A percentile compares a stretch with the other conserved stretches of the same genome.
Evolutionary conservation across 2,797 vertebrate genomes (phyloP).

Genomic region (Leptatherina wallacei): DNA sequence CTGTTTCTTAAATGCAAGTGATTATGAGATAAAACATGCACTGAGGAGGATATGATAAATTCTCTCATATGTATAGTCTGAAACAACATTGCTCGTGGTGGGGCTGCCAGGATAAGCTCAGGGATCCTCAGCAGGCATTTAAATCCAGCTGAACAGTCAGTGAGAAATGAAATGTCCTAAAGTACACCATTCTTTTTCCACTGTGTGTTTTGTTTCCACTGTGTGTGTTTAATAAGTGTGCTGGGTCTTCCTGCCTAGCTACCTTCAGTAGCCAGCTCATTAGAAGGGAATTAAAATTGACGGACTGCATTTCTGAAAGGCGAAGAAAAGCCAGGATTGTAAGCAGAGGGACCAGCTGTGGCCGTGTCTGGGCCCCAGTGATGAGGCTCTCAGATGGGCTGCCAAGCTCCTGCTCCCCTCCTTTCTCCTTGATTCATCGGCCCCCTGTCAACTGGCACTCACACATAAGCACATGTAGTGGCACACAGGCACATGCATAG

Average conservation of each 20-base stretch:
- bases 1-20: slow-evolving; percentile 1
- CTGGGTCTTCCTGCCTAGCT: slow-evolving; percentile 52
- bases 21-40: slow-evolving; percentile 9
- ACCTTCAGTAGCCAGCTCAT: slow-evolving; percentile 77
- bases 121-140: slow-evolving; percentile 37
- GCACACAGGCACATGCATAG: slow-evolving; percentile 26
- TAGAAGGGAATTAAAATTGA: slow-evolving; percentile 83
- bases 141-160: slow-evolving; percentile 36
- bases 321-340: slow-evolving; percentile 73
- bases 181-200: slow-evolving; percentile 42
- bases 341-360: slow-evolving; percentile 76
- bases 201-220: slow-evolving; percentile 48
- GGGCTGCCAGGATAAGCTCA: slow-evolving; percentile 39
- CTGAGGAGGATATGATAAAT: slow-evolving; percentile 3
- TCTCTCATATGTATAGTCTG: slow-evolving; percentile 6
- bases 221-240: slow-evolving; percentile 65
- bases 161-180: slow-evolving; percentile 41
- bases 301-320: slow-evolving; percentile 65
- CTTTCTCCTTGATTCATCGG: slow-evolving; percentile 52
- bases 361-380: slow-evolving; percentile 57
- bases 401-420: slow-evolving; percentile 64
- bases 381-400: slow-evolving; percentile 71
- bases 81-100: slow-evolving; percentile 20
- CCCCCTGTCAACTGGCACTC: slow-evolving; percentile 16
- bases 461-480: slow-evolving; percentile 10